Base-by-base conservation (phyloP, 92 coral and sea anemone species). In the Pocillopora meandrina region DNA sequence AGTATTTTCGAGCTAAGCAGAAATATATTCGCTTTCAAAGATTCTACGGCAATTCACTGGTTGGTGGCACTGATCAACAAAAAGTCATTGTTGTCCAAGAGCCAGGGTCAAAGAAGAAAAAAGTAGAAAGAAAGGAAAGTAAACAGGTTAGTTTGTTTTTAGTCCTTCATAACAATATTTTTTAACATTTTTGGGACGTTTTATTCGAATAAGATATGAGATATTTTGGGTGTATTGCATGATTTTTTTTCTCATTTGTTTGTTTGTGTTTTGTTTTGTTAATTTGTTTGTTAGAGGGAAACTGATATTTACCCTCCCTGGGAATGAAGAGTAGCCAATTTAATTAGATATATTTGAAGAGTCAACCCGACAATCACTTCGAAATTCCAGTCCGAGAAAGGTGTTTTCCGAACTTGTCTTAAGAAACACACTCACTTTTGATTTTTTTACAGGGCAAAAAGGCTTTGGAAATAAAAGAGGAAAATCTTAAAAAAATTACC, bases 1-100 rank as follows among this genome's bases (percentile, higher is more conserved):
- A 26, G 74, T 84, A 58, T 26, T 20, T 70, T 56, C 85, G 21
- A 75, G 35, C 6, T 2, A 84, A 78, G 60, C 85, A 78, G 23
- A 71, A 85, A 52, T 69, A 72, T 31, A 61, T 67, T 17, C 55
- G 61, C 12, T 89, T 65, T 59, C 84, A 75, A 84, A 78, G 78
- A 65, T 62, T 81, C 31, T 92, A 92, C 72, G 90, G 92, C 61
- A 62, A 74, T 71, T 92, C 95, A 56, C 80, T 92, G 33, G 83
- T 76, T 60, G 90, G 87, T 15, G 92, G 87, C 61, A 71, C 16
- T 59, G 84, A 71, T 12, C 57, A 49, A 19, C 84, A 83, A 35
- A 78, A 75, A 60, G 33, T 75, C 20, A 87, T 87, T 19, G 71
- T 74, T 35, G 91, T 66, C 66, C 52, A 62, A 18, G 71, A 86